phyloP scores from a whole-genome alignment of 1,140 invertebrate genomes.

The Ruditapes philippinarum region DNA sequence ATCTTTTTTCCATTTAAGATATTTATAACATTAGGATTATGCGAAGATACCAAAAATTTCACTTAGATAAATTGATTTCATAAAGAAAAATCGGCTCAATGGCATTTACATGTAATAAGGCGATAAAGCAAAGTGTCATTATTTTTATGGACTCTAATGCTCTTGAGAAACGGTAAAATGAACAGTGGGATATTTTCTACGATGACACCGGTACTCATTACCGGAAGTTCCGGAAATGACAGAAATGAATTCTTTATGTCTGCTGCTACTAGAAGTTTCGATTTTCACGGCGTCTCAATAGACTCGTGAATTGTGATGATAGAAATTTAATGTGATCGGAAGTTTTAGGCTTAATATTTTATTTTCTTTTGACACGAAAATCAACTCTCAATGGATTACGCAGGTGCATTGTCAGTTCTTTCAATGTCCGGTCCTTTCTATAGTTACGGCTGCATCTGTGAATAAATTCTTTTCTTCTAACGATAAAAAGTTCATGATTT shows the following conservation, averaged over 20 bases:
- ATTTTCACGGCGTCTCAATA: conserved; percentile 41
- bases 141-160: conserved; percentile 9
- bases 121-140: conserved; percentile 22
- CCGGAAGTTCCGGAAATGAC: conserved; percentile 33
- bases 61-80: conserved; percentile 10
- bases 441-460: not conserved
- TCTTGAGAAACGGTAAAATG: conserved; percentile 13
- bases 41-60: not conserved
- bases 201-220: conserved; percentile 31
- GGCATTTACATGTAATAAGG: not conserved
- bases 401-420: conserved; percentile 5
- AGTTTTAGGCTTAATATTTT: conserved; percentile 52
- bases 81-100: not conserved
- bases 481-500: too few species aligned
- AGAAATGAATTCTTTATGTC: conserved; percentile 62
- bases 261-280: conserved; percentile 29
- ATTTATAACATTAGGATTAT: not conserved
- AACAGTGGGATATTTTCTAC: conserved; percentile 38
- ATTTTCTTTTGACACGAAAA: conserved; percentile 40
- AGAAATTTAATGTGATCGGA: conserved; percentile 38
- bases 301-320: conserved; percentile 31
- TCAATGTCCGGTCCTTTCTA: conserved; percentile 11
- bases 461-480: not conserved
- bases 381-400: conserved; percentile 18
- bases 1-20: not conserved